Evolutionary conservation across 2,797 vertebrate species (phyloP).

Genomic region (Aplochiton taeniatus): DNA sequence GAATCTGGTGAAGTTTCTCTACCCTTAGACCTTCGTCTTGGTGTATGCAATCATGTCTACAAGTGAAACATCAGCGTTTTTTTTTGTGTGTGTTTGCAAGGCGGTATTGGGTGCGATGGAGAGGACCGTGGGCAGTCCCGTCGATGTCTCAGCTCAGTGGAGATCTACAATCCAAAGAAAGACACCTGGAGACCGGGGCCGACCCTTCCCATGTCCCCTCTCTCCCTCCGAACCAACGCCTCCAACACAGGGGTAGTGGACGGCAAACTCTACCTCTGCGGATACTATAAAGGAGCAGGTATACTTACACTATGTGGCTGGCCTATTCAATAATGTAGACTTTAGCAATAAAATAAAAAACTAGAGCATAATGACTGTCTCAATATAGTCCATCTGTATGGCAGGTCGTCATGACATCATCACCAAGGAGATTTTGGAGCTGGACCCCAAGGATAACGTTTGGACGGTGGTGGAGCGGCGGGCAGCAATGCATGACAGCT

Average conservation of each 20-base stretch:
- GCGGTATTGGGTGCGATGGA: slow-evolving; percentile 89
- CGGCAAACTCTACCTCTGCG: slow-evolving; percentile 87
- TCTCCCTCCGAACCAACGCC: slow-evolving; percentile 81
- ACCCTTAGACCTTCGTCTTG: too few species aligned
- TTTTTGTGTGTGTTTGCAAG: slow-evolving; percentile 57
- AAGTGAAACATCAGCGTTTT: too few species aligned
- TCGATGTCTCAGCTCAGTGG: slow-evolving; percentile 85
- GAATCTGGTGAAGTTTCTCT: too few species aligned
- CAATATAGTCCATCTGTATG: slow-evolving; percentile 1
- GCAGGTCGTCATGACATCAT: slow-evolving; percentile 89
- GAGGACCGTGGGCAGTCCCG: slow-evolving; percentile 84
- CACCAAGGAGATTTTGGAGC: slow-evolving; percentile 85
- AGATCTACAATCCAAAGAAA: slow-evolving; percentile 86
- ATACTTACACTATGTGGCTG: slow-evolving; percentile 14
- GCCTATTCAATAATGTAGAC: background rate
- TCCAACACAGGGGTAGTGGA: slow-evolving; percentile 77
- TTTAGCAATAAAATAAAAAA: background rate
- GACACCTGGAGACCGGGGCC: slow-evolving; percentile 87
- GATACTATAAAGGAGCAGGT: slow-evolving; percentile 86
- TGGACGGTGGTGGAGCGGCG: slow-evolving; percentile 84
- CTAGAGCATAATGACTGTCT: background rate
- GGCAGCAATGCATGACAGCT: slow-evolving; percentile 86
- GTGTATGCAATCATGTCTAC: too few species aligned
- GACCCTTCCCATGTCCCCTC: slow-evolving; percentile 78
- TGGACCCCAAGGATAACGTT: slow-evolving; percentile 84